Percentiles rank a stretch among this genome's conserved stretches.
Conservation (phyloP, 2,888 invertebrate species). For the Seira musarum region DNA sequence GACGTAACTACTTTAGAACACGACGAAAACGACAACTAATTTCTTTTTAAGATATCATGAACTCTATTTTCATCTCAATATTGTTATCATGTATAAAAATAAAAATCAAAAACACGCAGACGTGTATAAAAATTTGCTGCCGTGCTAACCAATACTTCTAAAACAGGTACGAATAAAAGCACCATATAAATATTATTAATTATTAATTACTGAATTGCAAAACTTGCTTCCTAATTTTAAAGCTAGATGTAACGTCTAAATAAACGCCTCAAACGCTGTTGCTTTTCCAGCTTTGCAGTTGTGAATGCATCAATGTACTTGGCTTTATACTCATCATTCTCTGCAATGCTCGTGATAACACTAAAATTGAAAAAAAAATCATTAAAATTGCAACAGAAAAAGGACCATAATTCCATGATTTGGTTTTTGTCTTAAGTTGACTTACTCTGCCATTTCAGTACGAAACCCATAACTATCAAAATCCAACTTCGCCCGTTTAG, state of each 20-base stretch:
- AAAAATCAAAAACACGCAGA: background rate
- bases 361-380: too few species aligned
- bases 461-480: background rate
- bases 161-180: too few species aligned
- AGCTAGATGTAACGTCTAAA: too few species aligned
- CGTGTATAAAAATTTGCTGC: background rate
- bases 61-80: background rate
- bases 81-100: too few species aligned
- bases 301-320: too few species aligned
- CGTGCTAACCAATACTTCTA: too few species aligned
- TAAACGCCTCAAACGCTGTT: too few species aligned
- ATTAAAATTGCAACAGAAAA: background rate
- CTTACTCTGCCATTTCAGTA: background rate
- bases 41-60: background rate
- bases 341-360: too few species aligned
- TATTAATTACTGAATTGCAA: too few species aligned
- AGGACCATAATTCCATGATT: background rate
- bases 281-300: too few species aligned
- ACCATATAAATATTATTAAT: too few species aligned
- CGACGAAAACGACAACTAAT: background rate
- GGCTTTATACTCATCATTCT: background rate
- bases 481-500: background rate
- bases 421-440: background rate
- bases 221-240: too few species aligned
- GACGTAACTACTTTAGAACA: constrained; percentile 38